phyloP scores from a whole-genome alignment of 2,797 vertebrate genomes.

The Heteromormyrus szaboi region DNA sequence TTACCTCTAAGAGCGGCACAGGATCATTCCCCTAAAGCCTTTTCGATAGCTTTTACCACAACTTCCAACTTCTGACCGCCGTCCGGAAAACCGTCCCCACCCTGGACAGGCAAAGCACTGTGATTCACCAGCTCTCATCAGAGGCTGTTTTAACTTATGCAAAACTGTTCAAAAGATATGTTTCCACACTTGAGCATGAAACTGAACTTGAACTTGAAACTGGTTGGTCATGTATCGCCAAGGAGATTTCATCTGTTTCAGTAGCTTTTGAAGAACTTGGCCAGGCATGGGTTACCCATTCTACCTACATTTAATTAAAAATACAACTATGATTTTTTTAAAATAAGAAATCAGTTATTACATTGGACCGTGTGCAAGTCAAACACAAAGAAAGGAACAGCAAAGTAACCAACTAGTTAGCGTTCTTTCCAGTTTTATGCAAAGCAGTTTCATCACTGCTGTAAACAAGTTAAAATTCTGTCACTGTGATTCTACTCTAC shows the following conservation, averaged over 20 bases:
- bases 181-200: neutral
- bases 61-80: conserved; percentile 25
- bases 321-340: neutral
- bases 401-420: neutral
- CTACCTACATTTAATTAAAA: neutral
- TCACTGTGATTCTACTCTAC: neutral
- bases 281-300: neutral
- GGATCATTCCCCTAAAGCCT: conserved; percentile 32
- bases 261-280: neutral
- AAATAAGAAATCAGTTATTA: neutral
- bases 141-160: neutral
- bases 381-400: neutral
- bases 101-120: conserved; percentile 23
- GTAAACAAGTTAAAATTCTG: neutral
- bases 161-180: neutral
- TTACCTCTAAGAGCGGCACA: conserved; percentile 31
- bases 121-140: neutral
- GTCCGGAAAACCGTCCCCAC: conserved; percentile 43
- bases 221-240: neutral
- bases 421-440: neutral
- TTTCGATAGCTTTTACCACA: conserved; percentile 34
- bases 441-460: neutral
- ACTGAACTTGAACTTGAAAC: neutral
- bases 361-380: neutral
- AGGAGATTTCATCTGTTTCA: neutral